phyloP scores from a whole-genome alignment of 1,140 invertebrate genomes.

The Carcinoscorpius rotundicauda region DNA sequence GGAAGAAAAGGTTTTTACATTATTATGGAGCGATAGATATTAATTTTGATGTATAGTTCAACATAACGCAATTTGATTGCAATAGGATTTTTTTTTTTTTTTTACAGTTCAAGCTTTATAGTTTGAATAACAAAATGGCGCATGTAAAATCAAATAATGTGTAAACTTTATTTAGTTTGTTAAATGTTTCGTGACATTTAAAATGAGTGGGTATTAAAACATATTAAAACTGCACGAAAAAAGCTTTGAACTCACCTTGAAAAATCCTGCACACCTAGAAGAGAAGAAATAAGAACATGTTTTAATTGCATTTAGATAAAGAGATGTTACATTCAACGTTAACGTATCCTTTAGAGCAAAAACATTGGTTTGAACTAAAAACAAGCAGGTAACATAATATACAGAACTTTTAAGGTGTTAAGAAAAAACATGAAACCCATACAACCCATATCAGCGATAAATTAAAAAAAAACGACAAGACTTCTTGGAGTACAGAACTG shows the following conservation, averaged over 20 bases:
- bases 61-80: neutral
- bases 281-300: too few relatives aligned
- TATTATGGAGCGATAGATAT: neutral
- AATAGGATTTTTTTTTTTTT: constrained; percentile 3
- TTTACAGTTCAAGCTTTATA: neutral
- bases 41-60: neutral
- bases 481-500: too few relatives aligned
- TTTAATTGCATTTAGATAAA: too few relatives aligned
- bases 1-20: constrained; percentile 13
- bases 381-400: too few relatives aligned
- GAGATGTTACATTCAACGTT: too few relatives aligned
- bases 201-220: constrained; percentile 3
- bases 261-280: constrained; percentile 65
- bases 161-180: neutral
- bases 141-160: constrained; percentile 1
- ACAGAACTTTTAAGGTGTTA: too few relatives aligned
- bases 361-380: too few relatives aligned
- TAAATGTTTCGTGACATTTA: constrained; percentile 1
- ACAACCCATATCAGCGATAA: too few relatives aligned
- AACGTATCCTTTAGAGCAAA: too few relatives aligned
- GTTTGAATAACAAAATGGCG: constrained; percentile 6
- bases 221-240: neutral
- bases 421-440: too few relatives aligned
- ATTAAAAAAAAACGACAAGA: too few relatives aligned
- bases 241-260: constrained; percentile 43